phyloP scores from a whole-genome alignment of 2,888 invertebrate genomes.

The Sepioteuthis lessoniana region DNA sequence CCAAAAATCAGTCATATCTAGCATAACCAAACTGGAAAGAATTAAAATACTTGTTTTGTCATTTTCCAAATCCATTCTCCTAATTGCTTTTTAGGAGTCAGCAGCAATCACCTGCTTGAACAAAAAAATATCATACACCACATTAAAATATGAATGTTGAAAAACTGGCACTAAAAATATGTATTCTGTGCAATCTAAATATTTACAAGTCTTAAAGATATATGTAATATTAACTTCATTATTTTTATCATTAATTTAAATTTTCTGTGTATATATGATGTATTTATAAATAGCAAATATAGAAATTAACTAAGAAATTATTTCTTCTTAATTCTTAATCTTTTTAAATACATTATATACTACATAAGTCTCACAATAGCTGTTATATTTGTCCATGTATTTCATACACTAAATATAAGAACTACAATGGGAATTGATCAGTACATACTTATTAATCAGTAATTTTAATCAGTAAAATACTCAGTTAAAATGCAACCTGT shows the following conservation, averaged over 20 bases:
- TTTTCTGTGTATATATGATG: not conserved
- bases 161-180: no score
- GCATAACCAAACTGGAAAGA: not conserved
- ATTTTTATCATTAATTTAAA: no score
- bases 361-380: not conserved
- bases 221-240: no score
- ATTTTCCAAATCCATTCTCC: not conserved
- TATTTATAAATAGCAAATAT: not conserved
- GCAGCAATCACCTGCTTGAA: conserved; percentile 4
- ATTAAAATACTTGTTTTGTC: conserved; percentile 8
- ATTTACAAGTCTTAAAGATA: not conserved
- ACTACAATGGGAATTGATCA: no score
- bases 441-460: no score
- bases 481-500: no score
- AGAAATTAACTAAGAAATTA: not conserved
- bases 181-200: not conserved
- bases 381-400: no score
- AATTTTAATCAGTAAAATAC: no score
- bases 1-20: not conserved
- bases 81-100: not conserved
- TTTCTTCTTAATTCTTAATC: not conserved
- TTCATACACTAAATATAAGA: no score
- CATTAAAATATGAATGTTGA: not conserved
- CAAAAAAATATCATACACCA: not conserved
- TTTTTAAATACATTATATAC: not conserved